These are phyloP conservation scores for Poeciliopsis gracilis DNA, from an alignment of 2,797 vertebrate species.

Conservation along the genomic window DNA sequence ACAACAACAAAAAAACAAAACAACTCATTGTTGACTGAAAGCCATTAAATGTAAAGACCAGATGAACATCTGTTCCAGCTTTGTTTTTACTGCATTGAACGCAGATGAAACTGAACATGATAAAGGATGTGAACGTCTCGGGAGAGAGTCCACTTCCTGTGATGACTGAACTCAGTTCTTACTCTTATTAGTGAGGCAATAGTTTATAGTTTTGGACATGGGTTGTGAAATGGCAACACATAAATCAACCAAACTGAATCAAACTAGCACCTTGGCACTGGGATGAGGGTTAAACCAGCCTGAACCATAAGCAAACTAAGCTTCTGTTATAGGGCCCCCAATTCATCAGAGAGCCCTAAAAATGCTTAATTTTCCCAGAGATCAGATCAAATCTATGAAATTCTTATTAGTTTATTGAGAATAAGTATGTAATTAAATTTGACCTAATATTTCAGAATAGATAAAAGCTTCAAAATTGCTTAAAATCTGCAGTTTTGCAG, in stretches of 20 bases:
- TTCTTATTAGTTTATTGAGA: background rate
- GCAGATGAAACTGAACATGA: background rate
- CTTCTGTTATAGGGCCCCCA: background rate
- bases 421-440: background rate
- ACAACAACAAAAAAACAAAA: too few relatives aligned
- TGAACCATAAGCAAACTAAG: background rate
- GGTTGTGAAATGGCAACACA: background rate
- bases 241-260: background rate
- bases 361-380: background rate
- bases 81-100: background rate
- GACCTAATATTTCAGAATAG: background rate
- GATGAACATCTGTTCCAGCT: background rate
- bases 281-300: background rate
- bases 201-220: background rate
- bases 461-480: background rate
- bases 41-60: constrained; percentile 2
- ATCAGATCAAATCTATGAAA: background rate
- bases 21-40: background rate
- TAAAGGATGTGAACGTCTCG: background rate
- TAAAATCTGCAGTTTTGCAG: background rate
- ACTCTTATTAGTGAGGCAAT: background rate
- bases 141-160: background rate
- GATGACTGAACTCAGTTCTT: background rate
- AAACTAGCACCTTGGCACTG: background rate
- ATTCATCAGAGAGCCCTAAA: background rate